phyloP scores from a whole-genome alignment of 2,797 vertebrate species.

The Channallabes apus region DNA sequence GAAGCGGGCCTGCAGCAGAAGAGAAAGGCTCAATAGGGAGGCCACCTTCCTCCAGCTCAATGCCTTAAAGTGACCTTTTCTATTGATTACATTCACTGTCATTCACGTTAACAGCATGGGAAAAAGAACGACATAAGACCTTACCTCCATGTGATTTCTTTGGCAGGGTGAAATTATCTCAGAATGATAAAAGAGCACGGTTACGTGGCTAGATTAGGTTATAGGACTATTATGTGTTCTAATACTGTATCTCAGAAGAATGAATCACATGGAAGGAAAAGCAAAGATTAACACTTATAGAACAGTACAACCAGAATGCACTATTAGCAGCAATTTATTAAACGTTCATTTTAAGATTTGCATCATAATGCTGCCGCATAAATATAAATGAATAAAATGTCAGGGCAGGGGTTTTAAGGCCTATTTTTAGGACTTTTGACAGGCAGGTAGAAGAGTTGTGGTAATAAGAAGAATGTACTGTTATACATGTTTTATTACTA shows the following conservation, averaged over 20 bases:
- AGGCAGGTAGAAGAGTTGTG: background rate
- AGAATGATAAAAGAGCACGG: background rate
- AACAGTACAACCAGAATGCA: background rate
- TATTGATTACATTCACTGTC: conserved; percentile 9
- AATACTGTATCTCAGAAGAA: background rate
- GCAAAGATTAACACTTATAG: background rate
- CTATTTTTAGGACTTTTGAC: background rate
- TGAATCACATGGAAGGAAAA: background rate
- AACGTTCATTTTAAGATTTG: background rate
- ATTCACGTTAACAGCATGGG: conserved; percentile 6
- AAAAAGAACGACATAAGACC: background rate
- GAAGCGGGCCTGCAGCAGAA: conserved; percentile 42
- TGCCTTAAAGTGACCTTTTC: conserved; percentile 51
- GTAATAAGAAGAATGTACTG: background rate
- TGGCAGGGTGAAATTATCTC: background rate
- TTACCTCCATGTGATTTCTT: background rate
- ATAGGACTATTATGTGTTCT: background rate
- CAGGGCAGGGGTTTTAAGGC: background rate
- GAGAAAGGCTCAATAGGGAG: conserved; percentile 48
- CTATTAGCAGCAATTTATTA: background rate
- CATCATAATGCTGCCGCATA: background rate
- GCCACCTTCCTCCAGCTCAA: conserved; percentile 26
- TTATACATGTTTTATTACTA: background rate
- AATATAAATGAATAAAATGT: background rate
- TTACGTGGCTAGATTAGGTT: conserved; percentile 13